Conservation (phyloP, 2,113 vertebrate species). For the human (Homo sapiens) region DNA sequence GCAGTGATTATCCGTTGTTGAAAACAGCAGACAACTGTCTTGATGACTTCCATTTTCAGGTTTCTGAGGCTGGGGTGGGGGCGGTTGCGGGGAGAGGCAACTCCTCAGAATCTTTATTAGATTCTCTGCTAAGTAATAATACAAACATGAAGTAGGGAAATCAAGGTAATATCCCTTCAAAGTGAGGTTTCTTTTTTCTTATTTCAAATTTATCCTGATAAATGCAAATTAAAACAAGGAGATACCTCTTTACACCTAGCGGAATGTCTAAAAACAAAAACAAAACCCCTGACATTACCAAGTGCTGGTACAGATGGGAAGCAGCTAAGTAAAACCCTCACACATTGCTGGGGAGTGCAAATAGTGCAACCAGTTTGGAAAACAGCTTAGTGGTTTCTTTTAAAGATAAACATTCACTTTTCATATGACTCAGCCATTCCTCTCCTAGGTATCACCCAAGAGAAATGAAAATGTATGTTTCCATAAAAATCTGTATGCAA, state of each 20-base stretch:
- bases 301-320: not conserved
- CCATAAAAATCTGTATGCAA: not conserved
- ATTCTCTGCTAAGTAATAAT: not conserved
- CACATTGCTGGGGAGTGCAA: no score
- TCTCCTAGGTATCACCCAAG: not conserved
- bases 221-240: constrained; percentile 23
- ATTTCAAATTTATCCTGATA: not conserved
- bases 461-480: not conserved
- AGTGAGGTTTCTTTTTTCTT: not conserved
- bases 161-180: not conserved
- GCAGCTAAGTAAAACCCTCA: not conserved
- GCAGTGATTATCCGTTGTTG: not conserved
- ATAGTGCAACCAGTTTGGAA: not conserved
- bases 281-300: not conserved
- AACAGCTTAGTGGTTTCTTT: not conserved
- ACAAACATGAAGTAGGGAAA: not conserved
- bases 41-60: not conserved
- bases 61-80: not conserved
- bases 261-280: not conserved
- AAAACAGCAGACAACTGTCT: not conserved
- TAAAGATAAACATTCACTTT: not conserved
- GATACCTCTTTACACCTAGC: not conserved
- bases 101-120: not conserved
- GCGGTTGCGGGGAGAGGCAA: no score
- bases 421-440: not conserved